Evolutionary conservation across 1,140 invertebrate genomes (phyloP), one percentile per base, ranked within the genome.

Genomic region (Varroa destructor): DNA sequence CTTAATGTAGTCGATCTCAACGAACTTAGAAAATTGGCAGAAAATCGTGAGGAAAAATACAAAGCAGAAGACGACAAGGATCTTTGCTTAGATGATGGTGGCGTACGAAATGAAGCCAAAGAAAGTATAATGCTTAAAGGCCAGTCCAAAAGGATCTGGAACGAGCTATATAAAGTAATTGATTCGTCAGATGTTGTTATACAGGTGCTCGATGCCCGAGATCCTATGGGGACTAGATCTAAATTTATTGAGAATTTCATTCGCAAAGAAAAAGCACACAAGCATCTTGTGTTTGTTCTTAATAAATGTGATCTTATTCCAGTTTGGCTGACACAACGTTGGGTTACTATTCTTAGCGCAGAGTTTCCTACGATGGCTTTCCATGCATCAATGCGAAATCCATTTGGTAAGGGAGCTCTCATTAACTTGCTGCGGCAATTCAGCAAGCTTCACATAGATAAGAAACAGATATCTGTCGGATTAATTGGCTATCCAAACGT

Each of bases 401-500:
- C 95, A 0, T 99, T 99, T 82, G 95, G 95, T 56, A 99, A 99
- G 84, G 94, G 94, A 64, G 90, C 94, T 0, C 80, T 99, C 0
- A 99, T 99, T 72, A 96, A 96, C 81, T 80, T 99, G 25, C 81
- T 99, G 3, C 84, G 96, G 42, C 96, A 99, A 79, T 93, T 99
- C 83, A 88, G 86, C n/a, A 96, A 97, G 81, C 81, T 97, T 0
- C 94, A 98, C 77, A 81, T 86, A 70, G 93, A 97, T 77, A 94
- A 94, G 77, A 96, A 97, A 78, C 93, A 99, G 83, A 99, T 99
- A 55, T 97, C 92, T 80, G 91, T 99, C 71, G 97, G 96, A 12
- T 91, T 99, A 73, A 97, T 99, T 79, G 97, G 97, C 0, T 99
- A 99, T 81, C 97, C 97, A 3, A 99, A 99, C 84, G 92, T 93